Base-by-base conservation (phyloP, 2,797 vertebrate genomes). In the Urocyon cinereoargenteus region DNA sequence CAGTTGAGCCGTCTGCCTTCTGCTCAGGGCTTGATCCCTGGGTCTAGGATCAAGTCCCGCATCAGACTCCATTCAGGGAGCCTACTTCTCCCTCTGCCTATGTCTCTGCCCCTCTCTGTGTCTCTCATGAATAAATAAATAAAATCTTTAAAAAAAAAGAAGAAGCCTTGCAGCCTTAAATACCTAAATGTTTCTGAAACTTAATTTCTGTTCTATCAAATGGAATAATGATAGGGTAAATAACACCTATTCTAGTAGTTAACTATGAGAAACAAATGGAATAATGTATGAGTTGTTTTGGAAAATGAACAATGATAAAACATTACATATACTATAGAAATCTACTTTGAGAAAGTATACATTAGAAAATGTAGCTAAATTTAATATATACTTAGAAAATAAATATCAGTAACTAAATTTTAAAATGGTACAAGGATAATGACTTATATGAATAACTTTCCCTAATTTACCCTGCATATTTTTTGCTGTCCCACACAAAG, bases 261-360 rank as follows among this genome's bases (percentile, higher is more conserved):
- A 86, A 75, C 75, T 96, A 1, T 94, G 4, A 53, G 10, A 91
- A 96, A 70, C 15, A 77, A 89, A 36, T 66, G 26, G 14, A 82
- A 59, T 95, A 11, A 66, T 86, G 24, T 73, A 14, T 89, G 15
- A 75, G 91, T 94, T 95, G 57, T 85, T 91, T 90, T 86, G 28
- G 51, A 93, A 84, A 79, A 31, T 95, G 40, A 93, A 66, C 15
- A 83, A 16, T 94, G 19, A 26, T 45, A 70, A 84, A 66, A 31
- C 7, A 40, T 87, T 77, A 68, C 28, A 45, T 95, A 28, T 95
- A 86, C 88, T 77, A 88, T 85, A 49, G 31, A 90, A 92, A 66
- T 84, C 31, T 49, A 40, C 62, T 66, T 92, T 87, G 66, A 94
- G 59, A 86, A 90, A 73, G 26, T 28, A 59, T 64, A 51, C 40